These are phyloP conservation scores for Parus major DNA, from an alignment of 2,113 vertebrate genomes.

Conservation along the genomic window DNA sequence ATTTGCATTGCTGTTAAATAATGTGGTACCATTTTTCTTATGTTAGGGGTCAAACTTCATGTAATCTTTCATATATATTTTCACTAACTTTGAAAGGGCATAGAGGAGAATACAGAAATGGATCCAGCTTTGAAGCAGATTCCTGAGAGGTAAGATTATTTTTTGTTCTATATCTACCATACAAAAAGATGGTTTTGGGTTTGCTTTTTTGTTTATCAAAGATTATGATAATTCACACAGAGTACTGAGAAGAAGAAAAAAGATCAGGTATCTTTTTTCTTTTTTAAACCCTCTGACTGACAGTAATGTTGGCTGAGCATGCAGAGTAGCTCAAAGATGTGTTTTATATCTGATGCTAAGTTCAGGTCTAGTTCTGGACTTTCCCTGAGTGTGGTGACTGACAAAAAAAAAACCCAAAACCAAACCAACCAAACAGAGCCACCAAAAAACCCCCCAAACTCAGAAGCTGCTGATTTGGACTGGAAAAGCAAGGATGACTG, in stretches of 20 bases:
- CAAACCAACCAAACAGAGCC: neutral
- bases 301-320: neutral
- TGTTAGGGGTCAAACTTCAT: neutral
- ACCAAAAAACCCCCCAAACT: fast-evolving
- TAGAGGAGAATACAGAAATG: neutral
- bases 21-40: neutral
- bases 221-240: neutral
- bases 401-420: neutral
- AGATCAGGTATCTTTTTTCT: neutral
- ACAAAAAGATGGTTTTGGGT: neutral
- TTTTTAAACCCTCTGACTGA: neutral
- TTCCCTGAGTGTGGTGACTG: neutral
- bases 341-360: neutral
- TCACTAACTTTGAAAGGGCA: neutral
- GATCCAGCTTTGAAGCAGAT: neutral
- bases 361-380: neutral
- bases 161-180: neutral
- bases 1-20: neutral
- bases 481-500: neutral
- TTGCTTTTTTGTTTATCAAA: neutral
- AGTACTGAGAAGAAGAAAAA: neutral
- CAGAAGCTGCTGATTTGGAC: neutral
- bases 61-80: neutral
- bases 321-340: neutral
- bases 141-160: neutral